Base-by-base conservation (phyloP, 2,113 vertebrate species). In the Delphinapterus leucas region DNA sequence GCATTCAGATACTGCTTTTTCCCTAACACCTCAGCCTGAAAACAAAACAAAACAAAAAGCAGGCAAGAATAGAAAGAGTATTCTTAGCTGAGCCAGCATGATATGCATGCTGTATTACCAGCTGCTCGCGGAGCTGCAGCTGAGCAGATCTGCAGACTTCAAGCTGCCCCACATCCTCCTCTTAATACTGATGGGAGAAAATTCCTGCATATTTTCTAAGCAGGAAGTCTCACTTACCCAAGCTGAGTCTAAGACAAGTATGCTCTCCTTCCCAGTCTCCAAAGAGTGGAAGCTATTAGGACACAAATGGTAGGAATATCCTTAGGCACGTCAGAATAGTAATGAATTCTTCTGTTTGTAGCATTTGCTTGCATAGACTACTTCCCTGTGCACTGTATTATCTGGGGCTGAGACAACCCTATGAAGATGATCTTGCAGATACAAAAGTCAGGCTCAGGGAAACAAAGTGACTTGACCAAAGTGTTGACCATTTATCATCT, bases 61-160 rank as follows among this genome's bases (percentile, higher is more conserved):
- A 94, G 90, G 86, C 97, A 95, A 93, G 97, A 97, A 97, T 97
- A 97, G 98, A 97, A 98, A 93, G 92, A 70, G 87, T 97, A 97
- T 96, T 98, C 96, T 97, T 97, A 97, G 96, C 97, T 83, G 70
- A 95, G 87, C 98, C 95, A 95, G 96, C 97, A 87, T 71, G 92
- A 53, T 87, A 55, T 60, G 93, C 95, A 96, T 95, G 97, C 94
- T 31, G 82, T 94, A 84, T 95, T 92, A 87, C 89, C 96, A 97
- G 97, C 97, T 97, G 97, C 89, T 97, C 15, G 3, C n/a, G 55
- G 92, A 97, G 93, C 68, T 2, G 2, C 96, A 97, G 97, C 95
- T 93, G 97, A 97, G 88, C 71, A 55, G 88, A 80, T 85, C 90
- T 82, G 90, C 90, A 85, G 93, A 68, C 95, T 95, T 84, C 79